A percentile compares a stretch with the other conserved stretches of the same genome.
phyloP scores from a whole-genome alignment of 2,113 vertebrate species.

The Lutjanus erythropterus region DNA sequence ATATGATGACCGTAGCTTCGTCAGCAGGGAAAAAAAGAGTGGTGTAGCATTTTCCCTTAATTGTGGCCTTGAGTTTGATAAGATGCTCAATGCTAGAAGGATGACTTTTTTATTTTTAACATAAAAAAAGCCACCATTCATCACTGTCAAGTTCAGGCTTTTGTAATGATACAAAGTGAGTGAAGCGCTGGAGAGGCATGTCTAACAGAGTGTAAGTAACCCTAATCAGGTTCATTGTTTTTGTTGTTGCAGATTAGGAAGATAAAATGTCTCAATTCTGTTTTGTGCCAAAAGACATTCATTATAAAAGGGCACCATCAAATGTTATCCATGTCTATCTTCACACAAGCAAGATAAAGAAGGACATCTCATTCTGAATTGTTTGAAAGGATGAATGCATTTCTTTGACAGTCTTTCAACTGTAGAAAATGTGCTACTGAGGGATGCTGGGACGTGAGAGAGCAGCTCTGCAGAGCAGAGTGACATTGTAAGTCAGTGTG shows the following conservation, averaged over 20 bases:
- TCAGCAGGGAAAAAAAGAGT: background rate
- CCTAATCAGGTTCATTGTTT: background rate
- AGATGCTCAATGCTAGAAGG: background rate
- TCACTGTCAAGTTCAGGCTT: background rate
- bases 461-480: background rate
- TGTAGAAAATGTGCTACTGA: background rate
- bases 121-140: background rate
- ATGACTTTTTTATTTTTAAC: background rate
- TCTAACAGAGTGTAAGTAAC: background rate
- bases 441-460: background rate
- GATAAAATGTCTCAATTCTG: background rate
- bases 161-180: background rate
- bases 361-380: background rate
- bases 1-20: background rate
- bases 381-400: conserved; percentile 1
- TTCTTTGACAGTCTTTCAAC: background rate
- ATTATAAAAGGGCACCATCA: background rate
- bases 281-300: background rate
- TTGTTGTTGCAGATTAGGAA: background rate
- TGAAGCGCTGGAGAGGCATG: background rate
- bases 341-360: background rate
- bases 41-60: background rate
- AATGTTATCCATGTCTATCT: background rate
- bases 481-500: background rate
- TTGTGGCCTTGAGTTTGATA: background rate